Base-by-base conservation (phyloP, 1,140 invertebrate genomes). In the Solen grandis region DNA sequence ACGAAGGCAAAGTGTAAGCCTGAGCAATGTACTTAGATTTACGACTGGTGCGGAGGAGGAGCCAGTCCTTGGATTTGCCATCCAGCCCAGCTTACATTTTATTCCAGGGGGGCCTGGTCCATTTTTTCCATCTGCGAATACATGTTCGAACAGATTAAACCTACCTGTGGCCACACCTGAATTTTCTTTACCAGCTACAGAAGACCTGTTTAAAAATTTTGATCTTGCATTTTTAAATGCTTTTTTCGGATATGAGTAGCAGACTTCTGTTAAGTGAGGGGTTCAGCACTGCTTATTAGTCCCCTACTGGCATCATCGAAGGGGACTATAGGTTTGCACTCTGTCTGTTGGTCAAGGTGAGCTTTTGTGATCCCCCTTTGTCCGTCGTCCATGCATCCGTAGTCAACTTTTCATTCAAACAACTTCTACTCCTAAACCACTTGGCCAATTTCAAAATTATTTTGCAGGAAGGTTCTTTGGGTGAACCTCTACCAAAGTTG, bases 11-110 rank as follows among this genome's bases (percentile, higher is more conserved):
- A 27, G 54, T 19, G 29, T 57, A n/a, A 57, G n/a, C n/a, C 54
- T 57, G n/a, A 57, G 29, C 54, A 57, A 27, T 57, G 29, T 57
- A 27, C 54, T 57, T 57, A 57, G 54, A 57, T 57, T 57, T 57
- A 27, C 29, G 54, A 57, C 54, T 10, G 54, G 54, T 57, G 54
- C 54, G 54, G 54, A 57, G 54, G 54, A 57, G n/a, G 54, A 57
- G 54, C 54, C 54, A 57, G 54, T 57, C 29, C 29, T 57, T 22
- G 54, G 54, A 57, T 57, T 57, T 57, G n/a, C n/a, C n/a, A 19
- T 57, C 29, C 54, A 57, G 54, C 54, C 54, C n/a, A 22, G n/a
- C 29, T 22, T 57, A 57, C n/a, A 57, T 57, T 57, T 57, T 27
- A 57, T 27, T 22, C n/a, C n/a, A 57, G 29, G 29, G 29, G 54